Base-by-base conservation (phyloP, 2,888 invertebrate genomes). In the Erebia ligea region DNA sequence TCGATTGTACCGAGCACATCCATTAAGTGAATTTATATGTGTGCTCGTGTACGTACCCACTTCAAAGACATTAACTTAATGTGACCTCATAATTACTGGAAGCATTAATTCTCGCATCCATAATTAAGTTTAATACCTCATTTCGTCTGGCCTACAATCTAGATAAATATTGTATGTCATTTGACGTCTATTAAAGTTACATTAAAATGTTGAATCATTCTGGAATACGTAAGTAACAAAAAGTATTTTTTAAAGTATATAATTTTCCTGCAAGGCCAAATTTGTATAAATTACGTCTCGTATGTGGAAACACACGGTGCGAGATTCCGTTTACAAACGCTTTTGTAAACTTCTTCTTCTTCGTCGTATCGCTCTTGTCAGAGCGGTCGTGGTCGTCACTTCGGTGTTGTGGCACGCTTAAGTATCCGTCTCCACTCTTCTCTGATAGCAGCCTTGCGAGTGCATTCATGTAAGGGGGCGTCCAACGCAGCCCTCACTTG, bases 81-180 rank as follows among this genome's bases (percentile, higher is more conserved):
- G 90, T 87, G 90, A 88, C 90, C 91, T 91, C 90, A 92, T 92
- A 92, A 92, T 92, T 92, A 92, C 92, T 89, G 86, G 87, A 82
- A 85, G 85, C 91, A 92, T 92, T 92, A 91, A 92, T 92, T 90
- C 92, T 86, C 91, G 89, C 88, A 89, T 91, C 91, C 89, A 91
- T 92, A 92, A 92, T 92, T 91, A 89, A 91, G 90, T 91, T 89
- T 91, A 90, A 91, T 91, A 89, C 89, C 87, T 90, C 86, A 90
- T 90, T 90, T 87, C 90, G 88, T 89, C 86, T 86, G 86, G 87
- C 88, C 89, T 87, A 88, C 90, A 90, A 90, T 91, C 91, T 89
- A 88, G 89, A 90, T 92, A 90, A 91, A 90, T 89, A 90, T 89
- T 86, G 82, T 89, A 83, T 84, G 85, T 85, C 84, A 83, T 86